A percentile compares a stretch with the other conserved stretches of the same genome.
phyloP scores from a whole-genome alignment of 2,797 vertebrate species.

The Lates japonicus region DNA sequence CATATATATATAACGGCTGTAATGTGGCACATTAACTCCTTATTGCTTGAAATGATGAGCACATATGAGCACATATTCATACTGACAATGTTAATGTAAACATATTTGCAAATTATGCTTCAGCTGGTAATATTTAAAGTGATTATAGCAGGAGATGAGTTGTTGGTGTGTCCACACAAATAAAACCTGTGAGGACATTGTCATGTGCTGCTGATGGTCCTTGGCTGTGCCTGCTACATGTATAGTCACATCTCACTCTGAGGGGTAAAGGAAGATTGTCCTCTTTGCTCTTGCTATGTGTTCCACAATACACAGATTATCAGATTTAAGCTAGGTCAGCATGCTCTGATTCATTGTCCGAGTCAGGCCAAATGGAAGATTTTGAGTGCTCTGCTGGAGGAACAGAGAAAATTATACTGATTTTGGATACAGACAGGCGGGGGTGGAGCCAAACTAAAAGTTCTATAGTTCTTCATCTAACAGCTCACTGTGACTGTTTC shows the following conservation, averaged over 20 bases:
- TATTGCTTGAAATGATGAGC: neutral
- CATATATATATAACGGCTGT: neutral
- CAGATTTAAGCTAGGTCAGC: neutral
- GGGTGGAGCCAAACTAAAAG: neutral
- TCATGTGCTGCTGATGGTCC: neutral
- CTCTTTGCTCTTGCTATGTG: neutral
- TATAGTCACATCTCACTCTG: neutral
- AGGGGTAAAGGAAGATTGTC: neutral
- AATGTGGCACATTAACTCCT: neutral
- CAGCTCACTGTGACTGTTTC: neutral
- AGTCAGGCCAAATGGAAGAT: constrained; percentile 6
- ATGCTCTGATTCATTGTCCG: constrained; percentile 6
- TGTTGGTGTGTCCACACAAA: neutral
- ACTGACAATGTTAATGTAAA: neutral
- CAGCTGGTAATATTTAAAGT: neutral
- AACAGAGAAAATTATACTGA: neutral
- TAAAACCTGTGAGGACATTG: neutral
- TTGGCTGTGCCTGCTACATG: neutral
- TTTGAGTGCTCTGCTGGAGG: neutral
- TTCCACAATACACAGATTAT: neutral
- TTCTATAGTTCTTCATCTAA: neutral
- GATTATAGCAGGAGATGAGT: neutral
- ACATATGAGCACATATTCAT: neutral
- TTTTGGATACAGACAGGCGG: neutral
- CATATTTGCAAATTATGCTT: neutral